phyloP scores from a whole-genome alignment of 1,140 invertebrate species.

The Coboldia fuscipes region DNA sequence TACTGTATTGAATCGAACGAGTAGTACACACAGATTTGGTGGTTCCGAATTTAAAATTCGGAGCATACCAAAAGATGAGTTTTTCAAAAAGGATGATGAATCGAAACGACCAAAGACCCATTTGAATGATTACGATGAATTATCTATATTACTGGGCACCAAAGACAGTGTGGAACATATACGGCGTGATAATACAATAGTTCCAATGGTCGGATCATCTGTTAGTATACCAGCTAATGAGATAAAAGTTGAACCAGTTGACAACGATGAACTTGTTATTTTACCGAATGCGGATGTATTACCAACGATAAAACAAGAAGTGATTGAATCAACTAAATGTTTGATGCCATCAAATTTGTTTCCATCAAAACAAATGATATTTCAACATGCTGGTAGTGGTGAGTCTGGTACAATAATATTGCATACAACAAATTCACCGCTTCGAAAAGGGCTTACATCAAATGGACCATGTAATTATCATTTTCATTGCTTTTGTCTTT shows the following conservation, averaged over 20 bases:
- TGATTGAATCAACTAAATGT: too few species aligned
- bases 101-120: slow-evolving; percentile 6
- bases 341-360: too few species aligned
- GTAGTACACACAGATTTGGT: slow-evolving; percentile 1
- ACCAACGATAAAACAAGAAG: too few species aligned
- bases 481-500: not conserved
- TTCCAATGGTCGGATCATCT: not conserved
- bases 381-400: slow-evolving; percentile 15
- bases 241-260: slow-evolving; percentile 7
- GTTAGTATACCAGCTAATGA: slow-evolving; percentile 4
- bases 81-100: slow-evolving; percentile 11
- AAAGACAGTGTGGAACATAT: not conserved
- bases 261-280: too few species aligned
- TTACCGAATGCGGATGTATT: too few species aligned
- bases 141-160: slow-evolving; percentile 14
- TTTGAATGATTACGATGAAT: slow-evolving; percentile 13
- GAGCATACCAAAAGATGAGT: slow-evolving; percentile 6
- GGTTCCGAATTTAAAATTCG: slow-evolving; percentile 4
- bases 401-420: slow-evolving; percentile 6
- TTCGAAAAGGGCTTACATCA: not conserved
- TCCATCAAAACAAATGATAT: slow-evolving; percentile 11
- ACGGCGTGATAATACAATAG: not conserved
- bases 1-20: not conserved
- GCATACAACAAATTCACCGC: not conserved
- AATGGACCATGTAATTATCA: too few species aligned